A percentile compares a stretch with the other conserved stretches of the same genome.
Conservation (phyloP, 2,888 invertebrate genomes). For the Yponomeuta evonymella region DNA sequence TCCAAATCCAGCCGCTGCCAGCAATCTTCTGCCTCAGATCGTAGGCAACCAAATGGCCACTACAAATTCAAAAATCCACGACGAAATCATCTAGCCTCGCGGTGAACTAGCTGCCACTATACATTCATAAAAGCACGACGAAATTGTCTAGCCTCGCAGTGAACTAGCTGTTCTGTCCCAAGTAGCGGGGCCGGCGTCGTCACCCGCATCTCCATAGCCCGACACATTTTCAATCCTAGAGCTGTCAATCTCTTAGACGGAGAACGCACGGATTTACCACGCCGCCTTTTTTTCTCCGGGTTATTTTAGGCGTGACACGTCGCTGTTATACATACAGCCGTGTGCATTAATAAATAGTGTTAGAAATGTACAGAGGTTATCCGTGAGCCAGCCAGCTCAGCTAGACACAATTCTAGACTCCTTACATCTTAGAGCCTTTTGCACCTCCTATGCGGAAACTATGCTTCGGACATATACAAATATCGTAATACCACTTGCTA, state of each 20-base stretch:
- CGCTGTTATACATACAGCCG: not conserved
- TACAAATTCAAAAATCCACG: no score
- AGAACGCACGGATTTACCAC: constrained; percentile 14
- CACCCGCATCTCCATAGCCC: constrained; percentile 2
- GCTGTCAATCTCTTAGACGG: constrained; percentile 17
- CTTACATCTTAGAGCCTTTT: no score
- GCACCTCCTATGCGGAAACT: no score
- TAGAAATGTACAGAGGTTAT: not conserved
- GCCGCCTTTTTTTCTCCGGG: not conserved
- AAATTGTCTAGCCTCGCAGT: not conserved
- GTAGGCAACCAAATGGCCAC: no score
- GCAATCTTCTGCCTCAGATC: no score
- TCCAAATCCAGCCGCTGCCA: no score
- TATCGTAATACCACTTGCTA: no score
- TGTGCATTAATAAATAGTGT: not conserved
- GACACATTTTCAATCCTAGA: constrained; percentile 18
- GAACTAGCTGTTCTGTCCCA: not conserved
- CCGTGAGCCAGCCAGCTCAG: no score
- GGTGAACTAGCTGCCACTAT: not conserved
- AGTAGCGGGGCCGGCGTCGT: not conserved
- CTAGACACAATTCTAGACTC: no score
- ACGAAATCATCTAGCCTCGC: no score
- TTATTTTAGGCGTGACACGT: constrained; percentile 2
- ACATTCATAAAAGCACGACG: no score
- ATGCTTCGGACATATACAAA: no score